Evolutionary conservation across 1,140 invertebrate species (phyloP).

Genomic region (Drosophila repleta): DNA sequence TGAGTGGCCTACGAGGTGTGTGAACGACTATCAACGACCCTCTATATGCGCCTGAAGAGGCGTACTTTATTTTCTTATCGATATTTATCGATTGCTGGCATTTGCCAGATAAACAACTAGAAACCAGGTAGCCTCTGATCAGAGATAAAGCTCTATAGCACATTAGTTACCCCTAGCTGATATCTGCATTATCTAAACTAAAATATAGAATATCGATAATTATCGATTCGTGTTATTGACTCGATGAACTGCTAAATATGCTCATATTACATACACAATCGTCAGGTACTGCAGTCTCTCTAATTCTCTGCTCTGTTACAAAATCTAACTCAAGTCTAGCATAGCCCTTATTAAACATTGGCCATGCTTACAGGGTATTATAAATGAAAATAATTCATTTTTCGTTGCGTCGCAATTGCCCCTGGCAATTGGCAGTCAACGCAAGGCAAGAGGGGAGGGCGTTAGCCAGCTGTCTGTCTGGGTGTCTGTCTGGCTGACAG

Average conservation of each 20-base stretch:
- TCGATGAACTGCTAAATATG: too few relatives aligned
- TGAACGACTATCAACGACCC: not conserved
- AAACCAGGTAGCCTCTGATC: too few relatives aligned
- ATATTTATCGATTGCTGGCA: not conserved
- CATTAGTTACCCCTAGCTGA: too few relatives aligned
- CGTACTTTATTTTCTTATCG: too few relatives aligned
- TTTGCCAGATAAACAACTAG: not conserved
- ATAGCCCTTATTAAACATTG: not conserved
- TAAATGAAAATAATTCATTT: constrained; percentile 83
- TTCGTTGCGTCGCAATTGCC: constrained; percentile 61
- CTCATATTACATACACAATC: too few relatives aligned
- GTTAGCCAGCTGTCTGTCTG: constrained; percentile 12
- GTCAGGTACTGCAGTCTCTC: not conserved
- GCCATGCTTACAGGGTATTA: constrained; percentile 1
- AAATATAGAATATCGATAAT: too few relatives aligned
- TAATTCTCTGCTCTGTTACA: not conserved
- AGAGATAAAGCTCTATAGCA: too few relatives aligned
- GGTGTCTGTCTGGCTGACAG: constrained; percentile 10
- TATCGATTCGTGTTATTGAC: too few relatives aligned
- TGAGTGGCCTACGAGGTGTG: not conserved
- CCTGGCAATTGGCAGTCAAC: constrained; percentile 59
- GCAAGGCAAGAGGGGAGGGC: constrained; percentile 1
- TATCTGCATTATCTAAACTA: too few relatives aligned
- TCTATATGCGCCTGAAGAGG: not conserved
- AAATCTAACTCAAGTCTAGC: not conserved